Base-by-base conservation (phyloP, 1,140 invertebrate genomes). In the Ctenoplectra terminalis region DNA sequence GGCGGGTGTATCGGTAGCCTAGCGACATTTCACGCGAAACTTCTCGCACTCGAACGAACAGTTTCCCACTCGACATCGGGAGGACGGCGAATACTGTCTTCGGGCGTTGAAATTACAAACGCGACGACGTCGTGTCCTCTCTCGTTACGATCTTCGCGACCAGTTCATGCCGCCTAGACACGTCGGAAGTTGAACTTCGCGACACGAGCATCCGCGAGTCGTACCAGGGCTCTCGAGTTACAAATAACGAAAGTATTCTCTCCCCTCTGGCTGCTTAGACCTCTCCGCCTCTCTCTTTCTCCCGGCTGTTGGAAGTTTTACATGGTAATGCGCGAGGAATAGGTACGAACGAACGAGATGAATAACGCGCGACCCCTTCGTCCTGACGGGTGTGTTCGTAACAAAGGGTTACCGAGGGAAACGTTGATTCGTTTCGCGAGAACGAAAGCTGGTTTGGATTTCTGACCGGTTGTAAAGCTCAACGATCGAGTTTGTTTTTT, bases 81-180 rank as follows among this genome's bases (percentile, higher is more conserved):
- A 37, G 40, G 31, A 69, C 37, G 34, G 29, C 61, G 54, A 34
- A 52, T 70, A 52, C 74, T 71, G 78, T 77, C 83, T 80, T 82
- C 83, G 60, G 69, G 54, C 54, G 74, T 86, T 86, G 84, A 80
- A 87, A 87, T 87, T 87, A 87, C 85, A 87, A 86, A 86, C 70
- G 60, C 81, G 71, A 66, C 81, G 75, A 86, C 72, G 85, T 71
- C 71, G 31, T 86, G 85, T 87, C 85, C 74, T 67, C 81, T 79
- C 75, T 86, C 75, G 84, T 87, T 87, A 86, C 66, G 75, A 86
- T 86, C 85, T 86, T 83, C 48, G 64, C 58, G 60, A 70, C 37
- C 50, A 78, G 69, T 86, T 82, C 58, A 43, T 29, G 61, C 48
- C 52, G 26, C 50, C 40, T 9, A 50, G 72, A 73, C 66, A 26